Percentiles rank a stretch among this genome's conserved stretches.
Conservation (phyloP, 1,140 invertebrate genomes). For the Battus philenor region DNA sequence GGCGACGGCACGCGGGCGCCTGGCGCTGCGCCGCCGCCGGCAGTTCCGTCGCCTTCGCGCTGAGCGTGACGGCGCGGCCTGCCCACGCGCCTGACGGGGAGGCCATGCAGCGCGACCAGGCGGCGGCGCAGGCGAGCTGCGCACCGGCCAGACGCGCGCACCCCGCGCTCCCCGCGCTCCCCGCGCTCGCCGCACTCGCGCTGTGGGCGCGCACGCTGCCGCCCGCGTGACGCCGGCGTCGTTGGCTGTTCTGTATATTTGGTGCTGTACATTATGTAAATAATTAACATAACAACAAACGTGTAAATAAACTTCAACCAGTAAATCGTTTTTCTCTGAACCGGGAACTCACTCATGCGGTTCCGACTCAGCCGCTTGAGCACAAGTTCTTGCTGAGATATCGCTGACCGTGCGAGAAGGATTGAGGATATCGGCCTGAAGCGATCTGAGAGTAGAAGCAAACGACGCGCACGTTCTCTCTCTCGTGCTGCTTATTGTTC, state of each 20-base stretch:
- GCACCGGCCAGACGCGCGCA: background rate
- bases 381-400: too few species aligned
- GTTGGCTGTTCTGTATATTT: conserved; percentile 16
- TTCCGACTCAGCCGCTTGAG: too few species aligned
- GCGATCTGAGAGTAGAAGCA: too few species aligned
- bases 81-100: conserved; percentile 21
- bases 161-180: background rate
- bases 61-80: background rate
- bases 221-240: background rate
- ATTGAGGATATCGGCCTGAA: too few species aligned
- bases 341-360: too few species aligned
- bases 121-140: conserved; percentile 21
- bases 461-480: too few species aligned
- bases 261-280: conserved; percentile 22
- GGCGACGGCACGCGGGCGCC: conserved; percentile 38
- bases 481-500: too few species aligned
- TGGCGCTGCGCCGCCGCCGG: conserved; percentile 40
- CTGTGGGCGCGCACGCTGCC: conserved; percentile 2
- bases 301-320: too few species aligned
- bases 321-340: too few species aligned
- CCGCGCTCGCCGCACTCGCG: background rate
- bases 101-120: conserved; percentile 53
- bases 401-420: too few species aligned
- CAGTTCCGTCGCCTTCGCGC: background rate
- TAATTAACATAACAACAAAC: too few species aligned